Conservation (phyloP, 64 coral and sea anemone genomes). For the Exaiptasia diaphana region DNA sequence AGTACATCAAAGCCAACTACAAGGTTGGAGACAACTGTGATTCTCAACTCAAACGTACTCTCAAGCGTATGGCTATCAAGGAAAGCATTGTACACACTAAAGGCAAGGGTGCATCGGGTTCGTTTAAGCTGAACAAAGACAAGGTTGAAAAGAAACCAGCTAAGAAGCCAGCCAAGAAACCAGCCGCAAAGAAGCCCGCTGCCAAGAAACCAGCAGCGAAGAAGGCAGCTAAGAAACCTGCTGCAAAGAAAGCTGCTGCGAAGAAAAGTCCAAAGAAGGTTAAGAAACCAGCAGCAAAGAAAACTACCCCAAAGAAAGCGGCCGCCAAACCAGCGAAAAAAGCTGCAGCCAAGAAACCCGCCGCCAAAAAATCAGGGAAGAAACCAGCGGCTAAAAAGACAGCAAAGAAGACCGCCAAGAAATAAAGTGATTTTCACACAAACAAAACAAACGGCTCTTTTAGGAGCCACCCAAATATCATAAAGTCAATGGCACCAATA, state of each 20-base stretch:
- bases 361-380: background rate
- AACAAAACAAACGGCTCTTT: constrained; percentile 38
- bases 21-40: background rate
- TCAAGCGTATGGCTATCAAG: background rate
- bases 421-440: background rate
- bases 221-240: background rate
- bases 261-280: background rate
- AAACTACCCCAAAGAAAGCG: background rate
- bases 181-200: background rate
- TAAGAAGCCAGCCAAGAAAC: constrained; percentile 1
- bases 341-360: background rate
- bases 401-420: background rate
- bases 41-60: background rate
- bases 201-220: constrained; percentile 12
- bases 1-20: constrained; percentile 47
- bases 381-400: background rate
- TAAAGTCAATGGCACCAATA: constrained; percentile 5
- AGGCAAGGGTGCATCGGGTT: constrained; percentile 23
- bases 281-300: background rate
- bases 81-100: constrained; percentile 8
- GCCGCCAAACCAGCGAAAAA: background rate
- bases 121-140: constrained; percentile 7
- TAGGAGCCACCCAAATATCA: constrained; percentile 30
- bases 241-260: background rate
- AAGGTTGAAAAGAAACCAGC: background rate